phyloP scores from a whole-genome alignment of 1,140 invertebrate species.

The Trypoxylus dichotomus region DNA sequence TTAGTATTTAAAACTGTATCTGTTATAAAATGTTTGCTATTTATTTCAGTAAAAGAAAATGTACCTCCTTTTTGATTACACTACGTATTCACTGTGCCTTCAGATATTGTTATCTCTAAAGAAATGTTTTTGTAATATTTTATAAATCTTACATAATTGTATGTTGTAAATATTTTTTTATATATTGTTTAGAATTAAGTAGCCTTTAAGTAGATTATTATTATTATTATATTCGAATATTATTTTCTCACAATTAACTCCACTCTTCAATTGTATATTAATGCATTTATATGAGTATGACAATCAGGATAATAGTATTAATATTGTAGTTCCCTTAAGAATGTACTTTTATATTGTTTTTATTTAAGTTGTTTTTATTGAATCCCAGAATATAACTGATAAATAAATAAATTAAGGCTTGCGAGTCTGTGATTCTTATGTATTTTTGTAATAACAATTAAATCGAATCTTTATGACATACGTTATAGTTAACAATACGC shows the following conservation, averaged over 20 bases:
- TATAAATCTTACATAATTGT: conserved; percentile 19
- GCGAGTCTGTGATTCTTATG: conserved; percentile 5
- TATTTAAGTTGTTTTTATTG: conserved; percentile 4
- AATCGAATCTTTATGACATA: background rate
- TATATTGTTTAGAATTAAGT: conserved; percentile 20
- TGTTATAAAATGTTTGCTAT: background rate
- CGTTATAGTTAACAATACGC: background rate
- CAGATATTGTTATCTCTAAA: conserved; percentile 18
- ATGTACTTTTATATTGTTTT: background rate
- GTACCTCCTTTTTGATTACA: background rate
- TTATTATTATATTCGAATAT: conserved; percentile 4
- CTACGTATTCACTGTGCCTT: conserved; percentile 2
- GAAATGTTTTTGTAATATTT: conserved; percentile 18
- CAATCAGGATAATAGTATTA: conserved; percentile 18
- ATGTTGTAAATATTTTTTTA: conserved; percentile 19
- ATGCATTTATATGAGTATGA: background rate
- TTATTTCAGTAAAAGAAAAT: background rate
- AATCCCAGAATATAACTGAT: background rate
- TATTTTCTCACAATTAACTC: conserved; percentile 9
- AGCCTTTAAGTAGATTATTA: conserved; percentile 16
- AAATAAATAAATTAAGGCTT: conserved; percentile 8
- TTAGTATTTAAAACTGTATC: background rate
- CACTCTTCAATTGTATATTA: background rate
- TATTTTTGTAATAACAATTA: background rate
- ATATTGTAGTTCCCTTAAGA: background rate